Evolutionary conservation across 2,797 vertebrate species (phyloP), one percentile per base, ranked within the genome.

Genomic region (Scarus forsteni): DNA sequence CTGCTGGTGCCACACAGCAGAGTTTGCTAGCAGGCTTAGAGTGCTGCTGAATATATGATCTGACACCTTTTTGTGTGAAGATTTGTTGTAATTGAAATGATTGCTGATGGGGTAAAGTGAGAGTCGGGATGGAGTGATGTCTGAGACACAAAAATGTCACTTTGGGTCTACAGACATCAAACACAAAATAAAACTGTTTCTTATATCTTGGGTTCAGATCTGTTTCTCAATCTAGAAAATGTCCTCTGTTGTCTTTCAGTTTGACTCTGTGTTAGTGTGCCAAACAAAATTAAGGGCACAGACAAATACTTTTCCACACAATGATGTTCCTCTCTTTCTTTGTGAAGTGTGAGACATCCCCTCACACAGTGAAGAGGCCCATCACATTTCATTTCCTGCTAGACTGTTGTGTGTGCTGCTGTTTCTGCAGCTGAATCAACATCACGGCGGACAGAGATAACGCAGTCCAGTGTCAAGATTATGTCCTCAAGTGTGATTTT

Each of bases 401-500:
- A 67, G 84, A 81, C 77, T 72, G 77, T 75, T 63, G 77, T 65
- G 52, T 81, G 60, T 38, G 42, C 70, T 40, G 66, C 70, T 76
- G 77, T 85, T 84, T 73, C 81, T 79, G 78, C 63, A 75, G 68
- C 81, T 85, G 82, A 71, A 81, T 88, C 87, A 85, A 88, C 87
- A 90, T 83, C 81, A 70, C 70, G 61, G 81, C 52, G 18, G 70
- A 49, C 60, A 38, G 72, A 88, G 82, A 90, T 89, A 90, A 87
- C 83, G 81, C 76, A 68, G 81, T 71, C 81, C 75, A 54, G 63
- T 86, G 86, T 91, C 88, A 86, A 92, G 84, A 92, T 91, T 83
- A 92, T 87, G 78, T 93, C 81, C 82, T 90, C 86, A 86, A 88
- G 88, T 90, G 87, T 92, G 89, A 89, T 93, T 92, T 93, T 81